phyloP scores from a whole-genome alignment of 92 coral and sea anemone genomes.

The Phenganax subtilis region DNA sequence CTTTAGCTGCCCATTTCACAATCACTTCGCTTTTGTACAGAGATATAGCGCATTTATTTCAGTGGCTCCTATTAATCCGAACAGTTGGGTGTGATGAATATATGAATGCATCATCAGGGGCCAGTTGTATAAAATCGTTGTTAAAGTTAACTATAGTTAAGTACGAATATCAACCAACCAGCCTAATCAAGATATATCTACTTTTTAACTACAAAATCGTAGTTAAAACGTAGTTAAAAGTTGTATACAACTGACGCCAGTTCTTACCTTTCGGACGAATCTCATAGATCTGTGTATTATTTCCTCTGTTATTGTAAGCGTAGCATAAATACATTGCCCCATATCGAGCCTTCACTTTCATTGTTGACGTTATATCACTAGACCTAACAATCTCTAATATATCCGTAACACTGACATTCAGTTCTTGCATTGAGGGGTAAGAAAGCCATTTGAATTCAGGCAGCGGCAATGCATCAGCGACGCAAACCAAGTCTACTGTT shows the following conservation, averaged over 20 bases:
- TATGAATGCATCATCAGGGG: not conserved
- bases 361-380: slow-evolving; percentile 13
- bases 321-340: slow-evolving; percentile 64
- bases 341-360: slow-evolving; percentile 30
- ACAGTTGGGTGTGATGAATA: too few relatives aligned
- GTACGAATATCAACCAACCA: too few relatives aligned
- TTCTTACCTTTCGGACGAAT: slow-evolving; percentile 69
- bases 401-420: slow-evolving; percentile 2
- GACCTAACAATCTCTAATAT: not conserved
- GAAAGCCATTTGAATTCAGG: slow-evolving; percentile 25
- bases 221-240: too few relatives aligned
- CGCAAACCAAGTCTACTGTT: slow-evolving; percentile 10
- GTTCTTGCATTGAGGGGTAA: slow-evolving; percentile 21
- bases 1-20: not conserved
- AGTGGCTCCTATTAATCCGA: too few relatives aligned
- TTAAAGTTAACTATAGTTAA: too few relatives aligned
- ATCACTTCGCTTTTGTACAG: too few relatives aligned
- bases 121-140: too few relatives aligned
- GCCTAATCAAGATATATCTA: too few relatives aligned
- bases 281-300: slow-evolving; percentile 53
- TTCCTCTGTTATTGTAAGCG: slow-evolving; percentile 67
- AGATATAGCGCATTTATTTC: too few relatives aligned
- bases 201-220: too few relatives aligned
- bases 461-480: slow-evolving; percentile 16
- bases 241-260: too few relatives aligned